Conservation (phyloP, 2,113 vertebrate species). For the Junco hyemalis region DNA sequence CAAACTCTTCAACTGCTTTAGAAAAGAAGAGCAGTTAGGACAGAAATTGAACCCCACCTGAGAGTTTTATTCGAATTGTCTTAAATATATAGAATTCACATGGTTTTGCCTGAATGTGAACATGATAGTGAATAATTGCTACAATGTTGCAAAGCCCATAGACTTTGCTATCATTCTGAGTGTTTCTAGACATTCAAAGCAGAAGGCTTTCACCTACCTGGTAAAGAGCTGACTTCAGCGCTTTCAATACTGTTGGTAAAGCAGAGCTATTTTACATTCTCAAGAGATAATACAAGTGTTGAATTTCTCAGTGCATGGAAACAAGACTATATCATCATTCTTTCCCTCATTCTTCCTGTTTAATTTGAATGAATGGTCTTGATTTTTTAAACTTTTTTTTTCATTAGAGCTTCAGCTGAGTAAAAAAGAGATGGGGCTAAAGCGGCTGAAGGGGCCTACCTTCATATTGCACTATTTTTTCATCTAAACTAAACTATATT, state of each 20-base stretch:
- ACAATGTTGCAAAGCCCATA: neutral
- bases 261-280: neutral
- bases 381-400: neutral
- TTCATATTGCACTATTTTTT: neutral
- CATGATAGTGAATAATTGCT: neutral
- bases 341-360: neutral
- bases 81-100: neutral
- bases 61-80: neutral
- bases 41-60: neutral
- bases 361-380: neutral
- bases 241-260: neutral
- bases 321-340: neutral
- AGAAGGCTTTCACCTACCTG: neutral
- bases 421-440: neutral
- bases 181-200: neutral
- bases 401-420: neutral
- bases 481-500: neutral
- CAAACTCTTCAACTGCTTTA: neutral
- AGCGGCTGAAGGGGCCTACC: neutral
- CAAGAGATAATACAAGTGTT: neutral
- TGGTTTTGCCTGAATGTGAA: neutral
- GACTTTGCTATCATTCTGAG: neutral
- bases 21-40: neutral
- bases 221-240: neutral
- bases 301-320: neutral